These are phyloP conservation scores for Aethes cnicana DNA, from an alignment of 2,888 invertebrate genomes.

Conservation along the genomic window DNA sequence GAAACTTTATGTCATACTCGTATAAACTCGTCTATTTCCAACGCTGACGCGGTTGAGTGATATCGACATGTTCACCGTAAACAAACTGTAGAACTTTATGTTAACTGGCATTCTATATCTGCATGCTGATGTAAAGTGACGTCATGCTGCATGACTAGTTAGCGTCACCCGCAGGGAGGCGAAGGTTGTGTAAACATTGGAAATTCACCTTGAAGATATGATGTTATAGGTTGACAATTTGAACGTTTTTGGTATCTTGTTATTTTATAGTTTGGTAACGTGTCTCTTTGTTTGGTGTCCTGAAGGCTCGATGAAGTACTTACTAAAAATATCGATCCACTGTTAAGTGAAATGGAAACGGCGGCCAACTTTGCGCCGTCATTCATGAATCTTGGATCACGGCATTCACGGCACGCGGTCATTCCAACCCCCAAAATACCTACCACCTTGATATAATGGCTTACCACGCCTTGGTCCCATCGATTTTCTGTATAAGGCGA, in stretches of 20 bases:
- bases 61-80: constrained; percentile 17
- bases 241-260: constrained; percentile 6
- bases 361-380: constrained; percentile 8
- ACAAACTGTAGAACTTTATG: constrained; percentile 11
- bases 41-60: constrained; percentile 21
- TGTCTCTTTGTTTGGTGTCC: background rate
- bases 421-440: constrained; percentile 42
- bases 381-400: constrained; percentile 35
- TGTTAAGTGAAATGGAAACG: background rate
- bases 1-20: constrained; percentile 22
- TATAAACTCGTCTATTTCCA: constrained; percentile 29
- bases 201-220: constrained; percentile 53
- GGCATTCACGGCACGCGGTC: constrained; percentile 37
- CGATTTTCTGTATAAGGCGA: constrained; percentile 39
- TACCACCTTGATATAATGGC: constrained; percentile 41
- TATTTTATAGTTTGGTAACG: constrained; percentile 8
- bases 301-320: too few relatives aligned
- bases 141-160: constrained; percentile 46
- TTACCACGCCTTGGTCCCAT: constrained; percentile 49
- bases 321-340: too few relatives aligned
- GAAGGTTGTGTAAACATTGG: constrained; percentile 65
- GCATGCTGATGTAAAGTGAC: constrained; percentile 45
- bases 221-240: constrained; percentile 38
- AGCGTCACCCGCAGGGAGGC: constrained; percentile 53
- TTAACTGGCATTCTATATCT: constrained; percentile 25